A percentile compares a stretch with the other conserved stretches of the same genome.
These are phyloP conservation scores for Brachionus asplanchnoidis DNA, from an alignment of 1,140 invertebrate genomes.

Conservation along the genomic window DNA sequence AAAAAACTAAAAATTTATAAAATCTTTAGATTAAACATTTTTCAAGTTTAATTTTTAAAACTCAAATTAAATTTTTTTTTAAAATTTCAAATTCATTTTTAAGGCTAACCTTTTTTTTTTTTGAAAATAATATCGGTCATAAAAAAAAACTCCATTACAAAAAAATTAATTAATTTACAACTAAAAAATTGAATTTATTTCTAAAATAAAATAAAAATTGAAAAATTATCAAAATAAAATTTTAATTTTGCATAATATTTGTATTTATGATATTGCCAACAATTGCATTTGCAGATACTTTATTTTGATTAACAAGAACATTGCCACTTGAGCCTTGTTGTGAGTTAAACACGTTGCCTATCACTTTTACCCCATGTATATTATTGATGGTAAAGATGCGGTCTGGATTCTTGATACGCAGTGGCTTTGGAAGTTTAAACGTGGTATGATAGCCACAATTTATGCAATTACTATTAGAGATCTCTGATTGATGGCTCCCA, in stretches of 20 bases:
- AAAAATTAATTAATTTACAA: too few species aligned
- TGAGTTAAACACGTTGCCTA: not conserved
- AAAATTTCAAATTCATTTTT: too few species aligned
- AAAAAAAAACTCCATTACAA: too few species aligned
- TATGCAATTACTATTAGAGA: not conserved
- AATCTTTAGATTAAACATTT: too few species aligned
- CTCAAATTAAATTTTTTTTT: too few species aligned
- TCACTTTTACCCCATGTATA: not conserved
- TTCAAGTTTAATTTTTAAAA: too few species aligned
- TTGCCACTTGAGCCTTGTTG: not conserved
- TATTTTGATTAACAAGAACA: not conserved
- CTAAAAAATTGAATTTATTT: too few species aligned
- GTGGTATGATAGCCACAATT: not conserved
- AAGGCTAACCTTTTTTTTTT: too few species aligned
- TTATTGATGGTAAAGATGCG: not conserved
- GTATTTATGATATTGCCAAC: not conserved
- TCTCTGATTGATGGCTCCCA: not conserved
- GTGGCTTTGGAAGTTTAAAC: not conserved
- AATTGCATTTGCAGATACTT: not conserved
- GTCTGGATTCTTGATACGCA: not conserved
- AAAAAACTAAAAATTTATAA: too few species aligned
- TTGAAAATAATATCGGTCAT: too few species aligned
- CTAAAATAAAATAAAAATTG: too few species aligned
- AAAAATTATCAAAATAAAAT: too few species aligned
- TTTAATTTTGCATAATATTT: not conserved